Evolutionary conservation across 1,140 invertebrate species (phyloP).

Genomic region (Brevipalpus yothersi): DNA sequence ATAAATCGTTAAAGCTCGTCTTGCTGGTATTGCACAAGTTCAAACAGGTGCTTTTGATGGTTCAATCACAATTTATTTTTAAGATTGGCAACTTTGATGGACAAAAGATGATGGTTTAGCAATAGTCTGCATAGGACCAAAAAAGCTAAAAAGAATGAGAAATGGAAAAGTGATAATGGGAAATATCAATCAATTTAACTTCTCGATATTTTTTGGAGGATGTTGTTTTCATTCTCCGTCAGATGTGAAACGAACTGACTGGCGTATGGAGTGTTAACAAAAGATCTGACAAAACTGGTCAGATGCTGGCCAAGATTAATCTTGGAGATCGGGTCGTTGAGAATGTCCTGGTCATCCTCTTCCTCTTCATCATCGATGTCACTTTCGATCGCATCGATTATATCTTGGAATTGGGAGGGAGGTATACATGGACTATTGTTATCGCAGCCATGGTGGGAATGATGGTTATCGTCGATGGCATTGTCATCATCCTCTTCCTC

Average conservation of each 20-base stretch:
- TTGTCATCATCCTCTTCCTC: slow-evolving; percentile 16
- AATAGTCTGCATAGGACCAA: too few species aligned
- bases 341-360: slow-evolving; percentile 27
- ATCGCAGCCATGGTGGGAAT: not conserved
- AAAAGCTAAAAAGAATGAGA: too few species aligned
- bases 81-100: too few species aligned
- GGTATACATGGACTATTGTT: not conserved
- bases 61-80: too few species aligned
- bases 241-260: slow-evolving; percentile 4
- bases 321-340: slow-evolving; percentile 32
- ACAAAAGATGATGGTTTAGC: too few species aligned
- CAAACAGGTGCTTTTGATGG: too few species aligned
- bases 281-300: slow-evolving; percentile 31
- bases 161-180: too few species aligned
- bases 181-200: not conserved
- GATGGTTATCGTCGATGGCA: not conserved
- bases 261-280: slow-evolving; percentile 16
- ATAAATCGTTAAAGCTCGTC: too few species aligned
- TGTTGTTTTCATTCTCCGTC: slow-evolving; percentile 1
- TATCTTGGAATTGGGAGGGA: not conserved
- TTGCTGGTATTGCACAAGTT: too few species aligned
- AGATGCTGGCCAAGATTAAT: slow-evolving; percentile 32
- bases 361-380: slow-evolving; percentile 10
- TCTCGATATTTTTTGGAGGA: slow-evolving; percentile 1
- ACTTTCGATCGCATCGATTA: slow-evolving; percentile 3